Conservation (phyloP, 2,797 vertebrate species). For the Phrynocephalus vlangalii region DNA sequence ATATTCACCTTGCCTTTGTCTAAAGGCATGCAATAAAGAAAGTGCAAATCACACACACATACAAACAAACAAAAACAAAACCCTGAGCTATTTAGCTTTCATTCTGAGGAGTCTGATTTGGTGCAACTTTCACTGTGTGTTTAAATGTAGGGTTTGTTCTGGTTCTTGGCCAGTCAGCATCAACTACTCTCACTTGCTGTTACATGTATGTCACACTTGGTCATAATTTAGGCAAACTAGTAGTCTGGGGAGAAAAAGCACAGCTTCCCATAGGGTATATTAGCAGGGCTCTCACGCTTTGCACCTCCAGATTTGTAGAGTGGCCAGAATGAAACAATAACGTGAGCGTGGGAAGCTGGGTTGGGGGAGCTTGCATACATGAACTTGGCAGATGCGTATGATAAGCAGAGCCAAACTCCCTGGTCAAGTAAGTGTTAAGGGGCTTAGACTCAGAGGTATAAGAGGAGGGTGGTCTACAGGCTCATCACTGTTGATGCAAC, state of each 20-base stretch:
- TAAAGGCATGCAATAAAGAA: background rate
- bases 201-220: slow-evolving; percentile 15
- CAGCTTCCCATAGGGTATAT: slow-evolving; percentile 20
- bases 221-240: slow-evolving; percentile 27
- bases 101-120: background rate
- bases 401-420: slow-evolving; percentile 3
- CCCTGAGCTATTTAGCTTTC: background rate
- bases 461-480: slow-evolving; percentile 8
- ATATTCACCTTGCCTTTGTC: background rate
- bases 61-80: background rate
- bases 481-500: background rate
- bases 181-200: background rate
- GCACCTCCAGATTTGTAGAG: slow-evolving; percentile 28
- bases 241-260: slow-evolving; percentile 6
- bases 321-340: slow-evolving; percentile 38
- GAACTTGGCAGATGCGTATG: slow-evolving; percentile 20
- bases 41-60: too few relatives aligned
- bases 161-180: slow-evolving; percentile 17
- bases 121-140: background rate
- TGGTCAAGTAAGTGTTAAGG: background rate
- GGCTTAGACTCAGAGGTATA: background rate
- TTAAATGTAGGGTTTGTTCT: slow-evolving; percentile 5
- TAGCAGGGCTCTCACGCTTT: slow-evolving; percentile 20
- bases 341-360: slow-evolving; percentile 27
- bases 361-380: slow-evolving; percentile 15